phyloP scores from a whole-genome alignment of 2,888 invertebrate genomes.

The Platerodrilus igneus region DNA sequence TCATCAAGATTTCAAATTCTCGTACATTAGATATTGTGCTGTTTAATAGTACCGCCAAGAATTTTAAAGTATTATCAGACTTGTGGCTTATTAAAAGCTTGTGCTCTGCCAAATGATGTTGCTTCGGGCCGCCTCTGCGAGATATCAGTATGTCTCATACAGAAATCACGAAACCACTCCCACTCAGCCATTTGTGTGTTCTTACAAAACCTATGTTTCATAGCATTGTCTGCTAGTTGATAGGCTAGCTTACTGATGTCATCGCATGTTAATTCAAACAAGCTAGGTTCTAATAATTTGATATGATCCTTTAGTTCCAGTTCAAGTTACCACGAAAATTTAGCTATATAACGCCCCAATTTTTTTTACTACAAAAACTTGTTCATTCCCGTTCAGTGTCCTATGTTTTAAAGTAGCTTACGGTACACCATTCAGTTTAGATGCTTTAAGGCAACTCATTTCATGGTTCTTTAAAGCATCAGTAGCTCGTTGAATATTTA shows the following conservation, averaged over 20 bases:
- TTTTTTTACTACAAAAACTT: background rate
- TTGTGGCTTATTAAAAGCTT: too few relatives aligned
- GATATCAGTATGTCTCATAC: too few relatives aligned
- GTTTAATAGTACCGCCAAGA: background rate
- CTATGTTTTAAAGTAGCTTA: slow-evolving; percentile 8
- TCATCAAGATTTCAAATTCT: too few relatives aligned
- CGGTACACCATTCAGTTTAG: slow-evolving; percentile 11
- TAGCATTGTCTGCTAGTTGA: too few relatives aligned
- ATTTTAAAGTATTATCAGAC: too few relatives aligned
- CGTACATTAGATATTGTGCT: slow-evolving; percentile 31
- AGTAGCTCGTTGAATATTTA: slow-evolving; percentile 8
- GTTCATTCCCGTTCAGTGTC: background rate
- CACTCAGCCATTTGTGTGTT: slow-evolving; percentile 4
- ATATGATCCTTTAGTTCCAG: background rate
- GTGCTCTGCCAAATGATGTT: too few relatives aligned
- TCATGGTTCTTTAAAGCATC: slow-evolving; percentile 8
- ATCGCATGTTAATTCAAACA: too few relatives aligned
- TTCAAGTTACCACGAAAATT: background rate
- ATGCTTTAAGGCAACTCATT: slow-evolving; percentile 13
- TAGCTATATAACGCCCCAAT: background rate
- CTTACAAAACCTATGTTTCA: slow-evolving; percentile 2
- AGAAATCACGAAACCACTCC: background rate
- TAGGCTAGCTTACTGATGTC: too few relatives aligned
- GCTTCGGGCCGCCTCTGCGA: too few relatives aligned
- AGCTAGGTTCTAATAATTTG: background rate